Evolutionary conservation across 1,140 invertebrate species (phyloP).

Genomic region (Zaprionus gabonicus): DNA sequence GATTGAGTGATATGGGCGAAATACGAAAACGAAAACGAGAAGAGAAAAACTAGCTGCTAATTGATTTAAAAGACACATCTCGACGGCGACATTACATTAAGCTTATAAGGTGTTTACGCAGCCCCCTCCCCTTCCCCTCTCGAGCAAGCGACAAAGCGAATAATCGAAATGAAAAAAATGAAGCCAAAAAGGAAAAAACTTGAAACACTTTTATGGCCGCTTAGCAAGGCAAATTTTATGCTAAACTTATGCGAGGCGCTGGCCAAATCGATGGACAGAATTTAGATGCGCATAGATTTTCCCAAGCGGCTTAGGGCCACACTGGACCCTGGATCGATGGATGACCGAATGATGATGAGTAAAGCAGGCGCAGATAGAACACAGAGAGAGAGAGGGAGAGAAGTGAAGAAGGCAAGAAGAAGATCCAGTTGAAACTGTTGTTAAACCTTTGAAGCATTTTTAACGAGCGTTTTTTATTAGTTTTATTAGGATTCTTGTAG

Average conservation of each 20-base stretch:
- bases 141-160: background rate
- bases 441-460: constrained; percentile 29
- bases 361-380: constrained; percentile 3
- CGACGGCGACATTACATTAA: constrained; percentile 70
- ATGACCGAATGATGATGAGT: constrained; percentile 12
- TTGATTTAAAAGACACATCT: constrained; percentile 67
- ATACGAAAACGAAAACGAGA: constrained; percentile 1
- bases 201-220: constrained; percentile 42
- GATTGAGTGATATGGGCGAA: constrained; percentile 31
- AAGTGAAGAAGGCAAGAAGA: background rate
- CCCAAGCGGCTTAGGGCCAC: constrained; percentile 39
- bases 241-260: constrained; percentile 49
- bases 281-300: constrained; percentile 57
- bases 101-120: constrained; percentile 79
- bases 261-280: constrained; percentile 48
- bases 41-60: constrained; percentile 32
- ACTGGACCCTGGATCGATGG: constrained; percentile 12
- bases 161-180: constrained; percentile 8
- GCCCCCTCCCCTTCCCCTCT: background rate
- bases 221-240: constrained; percentile 67
- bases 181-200: constrained; percentile 7
- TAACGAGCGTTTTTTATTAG: constrained; percentile 41
- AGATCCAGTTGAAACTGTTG: constrained; percentile 18
- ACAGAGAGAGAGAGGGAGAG: background rate
- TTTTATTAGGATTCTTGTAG: constrained; percentile 29